Evolutionary conservation across 1,140 invertebrate genomes (phyloP), one percentile per base, ranked within the genome.

Genomic region (Venustaconcha ellipsiformis): DNA sequence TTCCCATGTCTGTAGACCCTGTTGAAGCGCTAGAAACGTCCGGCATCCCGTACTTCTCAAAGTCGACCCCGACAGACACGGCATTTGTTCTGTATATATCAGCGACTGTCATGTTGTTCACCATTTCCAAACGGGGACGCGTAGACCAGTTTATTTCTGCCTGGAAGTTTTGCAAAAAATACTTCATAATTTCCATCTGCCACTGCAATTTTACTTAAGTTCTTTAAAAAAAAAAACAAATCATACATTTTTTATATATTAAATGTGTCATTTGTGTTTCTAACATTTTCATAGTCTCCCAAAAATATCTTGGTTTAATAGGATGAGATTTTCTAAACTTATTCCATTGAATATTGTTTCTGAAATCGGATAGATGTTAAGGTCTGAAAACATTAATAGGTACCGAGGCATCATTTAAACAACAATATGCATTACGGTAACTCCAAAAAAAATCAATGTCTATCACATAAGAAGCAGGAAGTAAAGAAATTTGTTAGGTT

Each of bases 1-100:
- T 85, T 11, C 88, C 88, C 88, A 83, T 82, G 59, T 83, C 83
- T 13, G 83, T 78, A 20, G 81, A 82, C 3, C 79, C 83, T 14
- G 71, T 37, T 1, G 75, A 65, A 17, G 63, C 57, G 55, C 63
- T 56, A 23, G 14, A 55, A 57, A 5, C 26, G 14, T 55, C 37
- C 6, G 37, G 67, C 6, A 37, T 70, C 15, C 68, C 74, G 55
- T 73, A 57, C n/a, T 57, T 59, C 55, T 73, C 71, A 30, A 73
- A 73, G 15, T 67, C 72, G 0, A 67, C 58, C 4, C 67, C 72
- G 1, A 60, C 2, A 23, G 56, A 30, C 65, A 15, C 57, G 37
- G 72, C 72, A 63, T 74, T 48, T 11, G 14, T 67, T 14, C 57
- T 23, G 56, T 74, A 74, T n/a, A 74, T 15, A 12, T 60, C 48